Evolutionary conservation across 1,140 invertebrate genomes (phyloP).

Genomic region (Melanaphis sacchari): DNA sequence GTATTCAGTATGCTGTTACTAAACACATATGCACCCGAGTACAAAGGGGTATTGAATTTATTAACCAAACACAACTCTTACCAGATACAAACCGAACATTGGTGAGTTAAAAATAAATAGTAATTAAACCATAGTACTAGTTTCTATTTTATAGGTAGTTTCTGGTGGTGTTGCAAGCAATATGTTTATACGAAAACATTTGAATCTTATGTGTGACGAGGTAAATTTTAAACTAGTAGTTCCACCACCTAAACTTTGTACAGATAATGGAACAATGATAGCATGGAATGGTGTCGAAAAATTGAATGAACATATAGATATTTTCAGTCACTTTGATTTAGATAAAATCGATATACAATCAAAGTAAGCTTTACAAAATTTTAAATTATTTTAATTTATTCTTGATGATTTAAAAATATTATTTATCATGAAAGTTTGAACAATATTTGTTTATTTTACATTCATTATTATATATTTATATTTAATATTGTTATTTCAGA

Average conservation of each 20-base stretch:
- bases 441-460: not conserved
- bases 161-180: conserved; percentile 97
- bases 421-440: not conserved
- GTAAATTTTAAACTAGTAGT: conserved; percentile 73
- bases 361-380: conserved; percentile 60
- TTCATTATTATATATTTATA: not conserved
- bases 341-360: conserved; percentile 66
- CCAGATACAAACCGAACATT: conserved; percentile 68
- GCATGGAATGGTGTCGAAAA: conserved; percentile 97
- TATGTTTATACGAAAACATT: conserved; percentile 75
- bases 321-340: conserved; percentile 65
- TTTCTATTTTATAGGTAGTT: conserved; percentile 70
- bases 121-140: not conserved
- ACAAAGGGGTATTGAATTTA: conserved; percentile 82
- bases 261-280: conserved; percentile 99
- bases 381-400: conserved; percentile 1
- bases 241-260: conserved; percentile 88
- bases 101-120: conserved; percentile 64
- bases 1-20: conserved; percentile 77
- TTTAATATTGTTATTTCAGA: conserved; percentile 61
- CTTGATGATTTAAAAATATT: not conserved
- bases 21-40: conserved; percentile 82
- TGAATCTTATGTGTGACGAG: conserved; percentile 74
- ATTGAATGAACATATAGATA: conserved; percentile 64
- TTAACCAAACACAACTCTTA: conserved; percentile 70